These are phyloP conservation scores for Brachyptera putata DNA, from an alignment of 2,888 invertebrate species.

Conservation along the genomic window DNA sequence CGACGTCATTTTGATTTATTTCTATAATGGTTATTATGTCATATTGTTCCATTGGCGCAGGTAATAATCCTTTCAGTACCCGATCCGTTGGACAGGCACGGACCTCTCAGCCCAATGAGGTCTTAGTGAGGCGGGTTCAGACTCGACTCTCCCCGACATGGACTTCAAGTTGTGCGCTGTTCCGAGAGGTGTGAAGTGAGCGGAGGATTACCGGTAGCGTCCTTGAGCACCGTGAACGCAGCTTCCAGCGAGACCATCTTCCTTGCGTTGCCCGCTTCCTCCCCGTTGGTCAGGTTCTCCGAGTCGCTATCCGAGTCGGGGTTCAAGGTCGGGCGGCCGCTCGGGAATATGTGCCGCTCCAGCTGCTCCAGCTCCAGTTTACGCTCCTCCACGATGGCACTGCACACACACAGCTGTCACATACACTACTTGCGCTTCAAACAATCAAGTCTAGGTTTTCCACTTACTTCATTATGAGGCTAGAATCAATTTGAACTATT, in stretches of 20 bases:
- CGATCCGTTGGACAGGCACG: no score
- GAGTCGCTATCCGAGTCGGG: constrained; percentile 56
- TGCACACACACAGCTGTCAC: constrained; percentile 41
- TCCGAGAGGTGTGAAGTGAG: no score
- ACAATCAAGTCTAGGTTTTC: not conserved
- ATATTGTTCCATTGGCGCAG: no score
- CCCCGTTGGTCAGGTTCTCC: constrained; percentile 37
- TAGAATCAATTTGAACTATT: no score
- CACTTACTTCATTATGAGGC: not conserved
- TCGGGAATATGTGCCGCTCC: constrained; percentile 70
- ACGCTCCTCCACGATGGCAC: constrained; percentile 65
- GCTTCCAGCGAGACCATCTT: constrained; percentile 48
- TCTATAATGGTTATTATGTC: no score
- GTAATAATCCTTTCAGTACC: no score
- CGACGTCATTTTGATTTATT: no score
- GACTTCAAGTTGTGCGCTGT: no score
- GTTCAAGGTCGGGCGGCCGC: constrained; percentile 46
- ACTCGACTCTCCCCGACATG: no score
- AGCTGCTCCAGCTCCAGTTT: constrained; percentile 69
- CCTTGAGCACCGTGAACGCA: constrained; percentile 68
- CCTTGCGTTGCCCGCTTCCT: constrained; percentile 45
- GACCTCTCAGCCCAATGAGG: no score
- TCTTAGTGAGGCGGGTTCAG: no score
- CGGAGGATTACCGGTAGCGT: constrained; percentile 71
- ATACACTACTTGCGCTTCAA: not conserved